Evolutionary conservation across 2,888 invertebrate genomes (phyloP), one percentile per base, ranked within the genome.

Genomic region (Ischnura elegans): DNA sequence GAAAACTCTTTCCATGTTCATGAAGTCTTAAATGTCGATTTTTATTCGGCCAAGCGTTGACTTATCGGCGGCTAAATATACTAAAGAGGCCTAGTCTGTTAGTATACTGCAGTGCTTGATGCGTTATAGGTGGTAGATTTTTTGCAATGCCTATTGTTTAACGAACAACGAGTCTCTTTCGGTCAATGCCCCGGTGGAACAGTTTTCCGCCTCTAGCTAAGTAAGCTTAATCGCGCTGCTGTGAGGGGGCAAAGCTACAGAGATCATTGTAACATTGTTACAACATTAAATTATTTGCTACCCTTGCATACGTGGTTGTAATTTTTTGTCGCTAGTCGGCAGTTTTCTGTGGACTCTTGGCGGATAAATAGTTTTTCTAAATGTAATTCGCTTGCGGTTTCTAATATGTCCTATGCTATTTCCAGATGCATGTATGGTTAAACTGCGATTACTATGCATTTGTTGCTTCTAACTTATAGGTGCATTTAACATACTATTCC

Each of bases 401-500:
- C 36, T 36, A 36, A 10, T 76, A 16, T 36, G 13, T 36, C 76
- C 10, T 10, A 76, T 76, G 3, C 36, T 6, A 36, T 13, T 76
- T 10, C 76, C 36, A 36, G 36, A 0, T 76, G 29, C 4, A 36
- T 0, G 36, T 6, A 76, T 29, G 2, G 36, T 76, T 21, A 36
- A 51, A 36, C 61, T 42, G 16, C n/a, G 8, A 42, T 25, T 61
- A 43, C 13, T 90, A 51, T n/a, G n/a, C n/a, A n/a, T 36, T 29
- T 87, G 43, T 90, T 90, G 16, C 66, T 43, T 90, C 43, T 61
- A 55, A 66, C 66, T n/a, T 5, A 8, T 76, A 10, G 10, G 21
- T 76, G 76, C 76, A 76, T 76, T 76, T 76, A 76, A 90, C 61
- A 90, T 90, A 61, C 61, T 90, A 90, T 90, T 90, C 90, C 90